A percentile compares a stretch with the other conserved stretches of the same genome.
phyloP scores from a whole-genome alignment of 1,140 invertebrate species.

The Zaprionus ghesquierei region DNA sequence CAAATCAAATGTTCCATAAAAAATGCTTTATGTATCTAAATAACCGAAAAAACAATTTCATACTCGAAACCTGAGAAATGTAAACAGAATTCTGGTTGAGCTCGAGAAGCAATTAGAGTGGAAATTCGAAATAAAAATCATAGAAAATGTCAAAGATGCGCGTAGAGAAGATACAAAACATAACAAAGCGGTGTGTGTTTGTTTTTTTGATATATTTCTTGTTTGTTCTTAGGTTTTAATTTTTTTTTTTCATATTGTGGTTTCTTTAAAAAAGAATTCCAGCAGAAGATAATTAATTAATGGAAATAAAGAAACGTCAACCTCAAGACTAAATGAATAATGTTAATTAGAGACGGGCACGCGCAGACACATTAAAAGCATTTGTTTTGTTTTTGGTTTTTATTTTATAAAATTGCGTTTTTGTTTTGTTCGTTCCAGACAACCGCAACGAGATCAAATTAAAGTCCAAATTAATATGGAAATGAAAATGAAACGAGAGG shows the following conservation, averaged over 20 bases:
- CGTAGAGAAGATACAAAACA: slow-evolving; percentile 30
- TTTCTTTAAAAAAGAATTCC: slow-evolving; percentile 5
- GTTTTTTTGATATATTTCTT: slow-evolving; percentile 14
- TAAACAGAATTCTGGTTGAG: slow-evolving; percentile 5
- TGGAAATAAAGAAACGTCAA: slow-evolving; percentile 23
- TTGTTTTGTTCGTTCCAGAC: slow-evolving; percentile 44
- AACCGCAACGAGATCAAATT: slow-evolving; percentile 54
- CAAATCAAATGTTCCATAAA: neutral
- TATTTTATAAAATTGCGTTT: slow-evolving; percentile 42
- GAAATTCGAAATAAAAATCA: neutral
- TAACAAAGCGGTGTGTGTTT: slow-evolving; percentile 46
- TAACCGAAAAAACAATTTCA: neutral
- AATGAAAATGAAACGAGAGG: slow-evolving; percentile 19
- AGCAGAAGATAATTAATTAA: slow-evolving; percentile 30
- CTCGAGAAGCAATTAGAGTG: slow-evolving; percentile 20
- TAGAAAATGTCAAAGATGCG: neutral
- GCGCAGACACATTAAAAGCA: slow-evolving; percentile 65
- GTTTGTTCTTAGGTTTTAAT: neutral
- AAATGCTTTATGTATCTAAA: neutral
- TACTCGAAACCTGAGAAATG: slow-evolving; percentile 6
- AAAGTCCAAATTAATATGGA: slow-evolving; percentile 24
- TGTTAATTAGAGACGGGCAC: slow-evolving; percentile 57
- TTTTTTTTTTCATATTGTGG: neutral
- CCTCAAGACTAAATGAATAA: slow-evolving; percentile 53
- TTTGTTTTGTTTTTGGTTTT: slow-evolving; percentile 41